These are phyloP conservation scores for Drosophila tristis DNA, from an alignment of 1,140 invertebrate genomes.

Conservation along the genomic window DNA sequence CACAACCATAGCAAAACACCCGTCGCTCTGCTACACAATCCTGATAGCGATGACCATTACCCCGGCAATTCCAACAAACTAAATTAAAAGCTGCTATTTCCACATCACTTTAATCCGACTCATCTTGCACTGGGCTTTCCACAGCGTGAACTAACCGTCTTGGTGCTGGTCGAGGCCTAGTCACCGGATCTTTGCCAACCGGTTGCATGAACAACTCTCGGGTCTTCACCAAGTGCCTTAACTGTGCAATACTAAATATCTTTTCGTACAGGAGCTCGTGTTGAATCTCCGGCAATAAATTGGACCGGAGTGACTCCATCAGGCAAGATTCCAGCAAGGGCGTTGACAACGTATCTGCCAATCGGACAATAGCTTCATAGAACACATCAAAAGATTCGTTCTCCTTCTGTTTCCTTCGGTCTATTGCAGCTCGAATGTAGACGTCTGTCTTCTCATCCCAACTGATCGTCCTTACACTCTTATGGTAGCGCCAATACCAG, in stretches of 20 bases:
- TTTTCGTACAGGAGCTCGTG: slow-evolving; percentile 7
- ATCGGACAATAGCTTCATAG: slow-evolving; percentile 1
- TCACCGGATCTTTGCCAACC: no score
- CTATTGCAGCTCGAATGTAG: slow-evolving; percentile 5
- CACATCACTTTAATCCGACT: no score
- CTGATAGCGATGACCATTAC: no score
- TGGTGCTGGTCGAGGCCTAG: no score
- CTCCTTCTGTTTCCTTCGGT: slow-evolving; percentile 10
- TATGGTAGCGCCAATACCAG: no score
- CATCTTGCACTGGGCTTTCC: no score
- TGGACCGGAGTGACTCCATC: background rate
- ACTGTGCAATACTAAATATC: background rate
- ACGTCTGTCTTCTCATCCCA: slow-evolving; percentile 1
- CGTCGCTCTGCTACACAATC: background rate
- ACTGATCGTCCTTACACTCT: no score
- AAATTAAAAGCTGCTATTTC: no score
- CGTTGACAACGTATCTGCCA: slow-evolving; percentile 5
- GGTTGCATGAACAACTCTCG: no score
- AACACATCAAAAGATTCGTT: slow-evolving; percentile 16
- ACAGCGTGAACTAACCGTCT: no score
- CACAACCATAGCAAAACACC: no score
- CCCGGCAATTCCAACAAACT: no score
- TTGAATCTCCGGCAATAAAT: slow-evolving; percentile 4
- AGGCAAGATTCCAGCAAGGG: background rate
- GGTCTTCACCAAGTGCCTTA: background rate